Conservation (phyloP, 1,140 invertebrate species). For the Lordiphosa collinella region DNA sequence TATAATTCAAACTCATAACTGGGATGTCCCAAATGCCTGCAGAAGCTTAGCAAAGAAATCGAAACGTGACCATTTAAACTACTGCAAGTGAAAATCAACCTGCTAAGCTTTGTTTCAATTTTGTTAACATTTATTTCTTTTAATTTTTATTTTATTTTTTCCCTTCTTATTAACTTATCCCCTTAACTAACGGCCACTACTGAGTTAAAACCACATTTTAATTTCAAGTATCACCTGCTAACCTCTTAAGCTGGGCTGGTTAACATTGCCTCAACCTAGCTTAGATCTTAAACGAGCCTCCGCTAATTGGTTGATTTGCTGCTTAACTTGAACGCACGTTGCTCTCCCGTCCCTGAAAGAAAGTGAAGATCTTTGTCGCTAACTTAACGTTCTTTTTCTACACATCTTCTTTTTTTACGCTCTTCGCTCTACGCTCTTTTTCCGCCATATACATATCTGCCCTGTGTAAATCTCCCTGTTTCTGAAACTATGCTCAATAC, state of each 20-base stretch:
- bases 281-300: constrained; percentile 3
- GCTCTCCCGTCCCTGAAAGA: neutral
- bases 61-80: no score
- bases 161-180: no score
- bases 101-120: no score
- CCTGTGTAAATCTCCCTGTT: constrained; percentile 26
- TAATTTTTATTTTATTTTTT: no score
- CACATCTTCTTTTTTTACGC: constrained; percentile 33
- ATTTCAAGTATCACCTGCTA: constrained; percentile 1
- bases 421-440: constrained; percentile 13
- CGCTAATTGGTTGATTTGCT: constrained; percentile 24
- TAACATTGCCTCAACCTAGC: neutral
- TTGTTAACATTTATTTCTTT: no score
- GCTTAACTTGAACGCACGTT: constrained; percentile 11
- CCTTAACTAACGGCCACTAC: no score
- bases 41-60: no score
- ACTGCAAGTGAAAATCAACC: no score
- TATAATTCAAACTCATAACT: no score
- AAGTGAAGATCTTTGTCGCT: constrained; percentile 27
- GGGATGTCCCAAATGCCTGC: no score
- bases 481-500: constrained; percentile 24
- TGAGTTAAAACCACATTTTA: neutral
- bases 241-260: neutral
- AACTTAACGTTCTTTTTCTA: constrained; percentile 56
- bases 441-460: constrained; percentile 1